phyloP scores from a whole-genome alignment of 2,797 vertebrate species.

The Amblyraja radiata region DNA sequence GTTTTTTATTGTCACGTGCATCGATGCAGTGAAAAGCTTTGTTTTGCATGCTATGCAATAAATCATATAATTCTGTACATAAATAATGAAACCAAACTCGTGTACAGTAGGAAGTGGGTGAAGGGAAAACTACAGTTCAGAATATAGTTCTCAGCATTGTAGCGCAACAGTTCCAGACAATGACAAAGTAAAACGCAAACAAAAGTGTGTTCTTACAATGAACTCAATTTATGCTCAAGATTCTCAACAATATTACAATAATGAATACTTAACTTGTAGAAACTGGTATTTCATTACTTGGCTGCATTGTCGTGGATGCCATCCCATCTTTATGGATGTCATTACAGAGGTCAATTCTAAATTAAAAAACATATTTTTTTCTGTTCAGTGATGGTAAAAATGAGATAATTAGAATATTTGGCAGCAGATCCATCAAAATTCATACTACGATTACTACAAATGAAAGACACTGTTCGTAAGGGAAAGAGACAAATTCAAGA shows the following conservation, averaged over 20 bases:
- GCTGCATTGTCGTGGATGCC: not conserved
- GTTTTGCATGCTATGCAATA: too few species aligned
- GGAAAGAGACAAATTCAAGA: not conserved
- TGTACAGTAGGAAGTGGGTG: too few species aligned
- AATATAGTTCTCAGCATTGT: too few species aligned
- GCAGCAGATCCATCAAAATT: not conserved
- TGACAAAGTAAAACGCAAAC: not conserved
- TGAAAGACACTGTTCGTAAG: not conserved
- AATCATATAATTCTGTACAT: too few species aligned
- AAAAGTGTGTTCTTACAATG: not conserved
- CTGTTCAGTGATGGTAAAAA: not conserved
- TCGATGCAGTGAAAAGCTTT: too few species aligned
- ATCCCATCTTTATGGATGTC: not conserved
- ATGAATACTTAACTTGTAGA: constrained; percentile 9
- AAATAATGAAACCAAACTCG: too few species aligned
- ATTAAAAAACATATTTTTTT: not conserved
- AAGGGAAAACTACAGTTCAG: too few species aligned
- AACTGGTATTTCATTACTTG: not conserved
- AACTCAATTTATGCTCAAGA: not conserved
- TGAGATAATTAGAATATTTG: not conserved
- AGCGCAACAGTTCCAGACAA: not conserved
- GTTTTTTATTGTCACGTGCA: too few species aligned
- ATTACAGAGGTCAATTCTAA: not conserved
- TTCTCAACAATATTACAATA: not conserved
- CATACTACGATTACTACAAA: not conserved